Conservation (phyloP, 2,113 vertebrate species). For the Etia nguti region DNA sequence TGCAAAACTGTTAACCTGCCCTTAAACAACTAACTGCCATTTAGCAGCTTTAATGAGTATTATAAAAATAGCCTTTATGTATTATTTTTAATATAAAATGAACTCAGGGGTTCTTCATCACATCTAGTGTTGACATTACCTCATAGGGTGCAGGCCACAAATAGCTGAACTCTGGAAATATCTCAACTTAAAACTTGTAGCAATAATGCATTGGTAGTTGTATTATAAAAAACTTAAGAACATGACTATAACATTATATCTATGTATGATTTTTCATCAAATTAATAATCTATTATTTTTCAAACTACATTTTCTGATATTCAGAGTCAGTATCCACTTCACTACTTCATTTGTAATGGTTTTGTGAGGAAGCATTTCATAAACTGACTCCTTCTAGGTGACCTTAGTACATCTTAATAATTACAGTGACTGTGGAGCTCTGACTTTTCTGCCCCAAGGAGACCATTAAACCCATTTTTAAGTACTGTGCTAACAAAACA, state of each 20-base stretch:
- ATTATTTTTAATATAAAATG: not conserved
- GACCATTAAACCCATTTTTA: slow-evolving; percentile 55
- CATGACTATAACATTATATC: not conserved
- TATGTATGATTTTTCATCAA: not conserved
- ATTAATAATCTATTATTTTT: not conserved
- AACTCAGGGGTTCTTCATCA: not conserved
- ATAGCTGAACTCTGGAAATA: not conserved
- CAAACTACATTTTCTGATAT: not conserved
- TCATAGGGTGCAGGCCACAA: not conserved
- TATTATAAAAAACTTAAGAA: not conserved
- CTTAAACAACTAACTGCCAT: not conserved
- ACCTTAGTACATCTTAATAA: slow-evolving; percentile 52
- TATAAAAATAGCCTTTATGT: not conserved
- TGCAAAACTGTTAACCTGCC: not conserved
- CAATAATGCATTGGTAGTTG: not conserved
- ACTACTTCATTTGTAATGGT: not conserved
- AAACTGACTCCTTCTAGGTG: not conserved
- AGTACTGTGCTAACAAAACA: slow-evolving; percentile 30
- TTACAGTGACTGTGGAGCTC: slow-evolving; percentile 38
- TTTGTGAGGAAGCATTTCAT: not conserved
- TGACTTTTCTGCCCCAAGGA: slow-evolving; percentile 33
- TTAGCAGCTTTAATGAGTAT: not conserved
- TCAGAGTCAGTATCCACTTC: not conserved
- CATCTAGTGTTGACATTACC: not conserved
- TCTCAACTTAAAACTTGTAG: not conserved